Base-by-base conservation (phyloP, 1,140 invertebrate genomes). In the Apis cerana region DNA sequence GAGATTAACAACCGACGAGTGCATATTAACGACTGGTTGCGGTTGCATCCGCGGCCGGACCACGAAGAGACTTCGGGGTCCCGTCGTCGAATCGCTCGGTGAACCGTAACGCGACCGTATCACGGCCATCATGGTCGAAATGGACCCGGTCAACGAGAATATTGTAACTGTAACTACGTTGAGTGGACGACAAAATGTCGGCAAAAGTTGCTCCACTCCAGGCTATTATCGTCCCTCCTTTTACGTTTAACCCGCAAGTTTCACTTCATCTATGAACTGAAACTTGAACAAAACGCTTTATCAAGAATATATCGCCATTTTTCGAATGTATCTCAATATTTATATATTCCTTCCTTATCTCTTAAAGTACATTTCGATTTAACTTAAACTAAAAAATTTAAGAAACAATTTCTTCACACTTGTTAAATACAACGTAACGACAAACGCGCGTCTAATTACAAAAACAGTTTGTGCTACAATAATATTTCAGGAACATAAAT, bases 91-190 rank as follows among this genome's bases (percentile, higher is more conserved):
- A 93, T 93, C 88, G 90, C 86, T 91, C 83, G 92, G 92, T 91
- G 83, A 89, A 93, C 93, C 93, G 81, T 91, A 93, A 93, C 89
- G 91, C 70, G 87, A 92, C 92, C 92, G 87, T 89, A 89, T 91
- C 89, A 87, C 88, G 84, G 84, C 89, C 85, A 89, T 89, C 85
- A 90, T 75, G 84, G 85, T 83, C 82, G 71, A 89, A 92, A 89
- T 83, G 87, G 85, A 88, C 84, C 69, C 54, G 83, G 83, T 86
- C 87, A 88, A 87, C 85, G 78, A 72, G 85, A 81, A 85, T 82
- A 82, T 54, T 43, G 80, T 58, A 74, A 88, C 82, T 80, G 76
- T 89, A 88, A 84, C 83, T 80, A 17, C 78, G 43, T 64, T 11
- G 48, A 23, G 19, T 43, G 77, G 70, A 79, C 77, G 71, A 75